phyloP scores from a whole-genome alignment of 2,113 vertebrate species.

The Calypte anna region DNA sequence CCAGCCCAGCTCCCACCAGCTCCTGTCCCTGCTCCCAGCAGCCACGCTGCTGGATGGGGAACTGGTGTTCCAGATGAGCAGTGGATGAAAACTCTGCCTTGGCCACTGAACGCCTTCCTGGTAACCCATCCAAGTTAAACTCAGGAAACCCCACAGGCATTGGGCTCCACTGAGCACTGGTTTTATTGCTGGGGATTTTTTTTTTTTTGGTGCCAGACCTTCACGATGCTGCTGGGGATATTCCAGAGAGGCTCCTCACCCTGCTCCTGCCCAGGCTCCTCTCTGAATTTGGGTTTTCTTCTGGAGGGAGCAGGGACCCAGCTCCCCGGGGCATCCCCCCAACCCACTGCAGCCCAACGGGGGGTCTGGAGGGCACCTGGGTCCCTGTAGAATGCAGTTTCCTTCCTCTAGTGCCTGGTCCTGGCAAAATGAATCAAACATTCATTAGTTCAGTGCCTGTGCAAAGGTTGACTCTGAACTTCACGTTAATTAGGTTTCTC shows the following conservation, averaged over 20 bases:
- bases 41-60: neutral
- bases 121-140: neutral
- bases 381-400: neutral
- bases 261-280: neutral
- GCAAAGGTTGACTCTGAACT: neutral
- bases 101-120: neutral
- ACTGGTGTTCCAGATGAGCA: neutral
- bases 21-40: neutral
- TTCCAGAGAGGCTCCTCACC: neutral
- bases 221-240: neutral
- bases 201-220: neutral
- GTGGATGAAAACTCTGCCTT: neutral
- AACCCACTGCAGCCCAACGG: no score
- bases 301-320: neutral
- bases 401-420: neutral
- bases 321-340: no score
- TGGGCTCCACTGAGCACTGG: rapidly evolving
- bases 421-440: neutral
- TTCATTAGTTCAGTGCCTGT: neutral
- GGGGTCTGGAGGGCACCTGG: neutral
- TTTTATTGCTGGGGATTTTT: neutral
- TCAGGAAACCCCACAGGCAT: neutral
- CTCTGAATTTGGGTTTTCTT: neutral
- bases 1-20: neutral
- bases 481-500: rapidly evolving